phyloP scores from a whole-genome alignment of 2,888 invertebrate genomes.

The Polydrusus pterygomalis region DNA sequence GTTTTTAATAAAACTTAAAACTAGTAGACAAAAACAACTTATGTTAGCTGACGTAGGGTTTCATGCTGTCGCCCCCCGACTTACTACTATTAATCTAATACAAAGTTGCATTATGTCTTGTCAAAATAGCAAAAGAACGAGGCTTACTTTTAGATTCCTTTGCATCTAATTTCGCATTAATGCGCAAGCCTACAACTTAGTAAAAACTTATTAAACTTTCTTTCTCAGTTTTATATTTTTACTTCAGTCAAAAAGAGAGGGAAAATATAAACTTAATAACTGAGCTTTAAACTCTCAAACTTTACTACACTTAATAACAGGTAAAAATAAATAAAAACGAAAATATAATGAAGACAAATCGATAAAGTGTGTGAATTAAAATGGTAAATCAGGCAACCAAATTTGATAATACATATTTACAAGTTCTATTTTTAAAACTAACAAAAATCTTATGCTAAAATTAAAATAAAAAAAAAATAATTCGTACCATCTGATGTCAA shows the following conservation, averaged over 20 bases:
- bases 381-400: constrained; percentile 19
- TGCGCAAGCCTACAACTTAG: background rate
- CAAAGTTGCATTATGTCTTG: no score
- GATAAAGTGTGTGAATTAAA: constrained; percentile 9
- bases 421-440: background rate
- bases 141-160: no score
- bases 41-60: no score
- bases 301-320: no score
- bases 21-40: no score
- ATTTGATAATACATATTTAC: constrained; percentile 23
- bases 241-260: no score
- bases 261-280: background rate
- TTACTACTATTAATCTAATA: no score
- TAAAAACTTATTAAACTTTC: background rate
- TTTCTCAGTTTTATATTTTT: no score
- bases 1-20: no score
- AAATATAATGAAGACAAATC: background rate
- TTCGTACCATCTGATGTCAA: background rate
- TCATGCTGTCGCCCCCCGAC: no score
- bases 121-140: background rate
- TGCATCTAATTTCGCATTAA: background rate
- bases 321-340: constrained; percentile 10
- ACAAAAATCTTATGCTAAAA: background rate
- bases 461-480: background rate
- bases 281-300: background rate